phyloP scores from a whole-genome alignment of 2,797 vertebrate species.

The Enteromius argenteus region DNA sequence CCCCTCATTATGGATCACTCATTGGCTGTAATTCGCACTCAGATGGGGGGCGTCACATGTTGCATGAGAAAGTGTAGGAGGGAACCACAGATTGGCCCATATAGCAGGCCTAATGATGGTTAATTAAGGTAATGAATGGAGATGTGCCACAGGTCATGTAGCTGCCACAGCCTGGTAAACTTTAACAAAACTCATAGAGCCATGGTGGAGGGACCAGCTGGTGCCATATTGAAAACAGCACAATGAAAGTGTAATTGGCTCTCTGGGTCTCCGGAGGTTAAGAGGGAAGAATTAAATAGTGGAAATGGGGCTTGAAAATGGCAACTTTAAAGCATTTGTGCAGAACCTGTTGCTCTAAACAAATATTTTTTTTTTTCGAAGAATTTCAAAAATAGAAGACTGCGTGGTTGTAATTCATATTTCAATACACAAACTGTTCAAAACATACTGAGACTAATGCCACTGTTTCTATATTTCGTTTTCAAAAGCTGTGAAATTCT shows the following conservation, averaged over 20 bases:
- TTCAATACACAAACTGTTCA: not conserved
- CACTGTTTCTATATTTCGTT: not conserved
- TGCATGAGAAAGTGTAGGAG: constrained; percentile 61
- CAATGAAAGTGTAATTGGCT: constrained; percentile 70
- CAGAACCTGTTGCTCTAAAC: constrained; percentile 31
- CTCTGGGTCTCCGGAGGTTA: constrained; percentile 46
- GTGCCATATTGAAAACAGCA: constrained; percentile 72
- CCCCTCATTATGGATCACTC: constrained; percentile 75
- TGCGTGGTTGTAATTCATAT: not conserved
- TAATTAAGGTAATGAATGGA: constrained; percentile 88
- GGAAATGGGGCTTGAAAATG: constrained; percentile 30
- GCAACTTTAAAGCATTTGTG: constrained; percentile 8
- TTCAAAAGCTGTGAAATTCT: not conserved
- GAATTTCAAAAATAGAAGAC: not conserved
- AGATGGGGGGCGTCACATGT: constrained; percentile 39
- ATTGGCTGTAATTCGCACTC: constrained; percentile 72
- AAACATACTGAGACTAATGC: not conserved
- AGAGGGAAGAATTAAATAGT: constrained; percentile 43
- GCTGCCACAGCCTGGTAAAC: constrained; percentile 77
- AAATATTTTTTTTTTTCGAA: not conserved
- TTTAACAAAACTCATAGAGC: constrained; percentile 75
- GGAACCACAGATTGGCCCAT: constrained; percentile 83
- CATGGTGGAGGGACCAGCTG: constrained; percentile 71
- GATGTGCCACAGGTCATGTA: constrained; percentile 65
- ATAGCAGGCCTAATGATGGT: constrained; percentile 82